Evolutionary conservation across 2,888 invertebrate genomes (phyloP).

Genomic region (Drosophila falleni): DNA sequence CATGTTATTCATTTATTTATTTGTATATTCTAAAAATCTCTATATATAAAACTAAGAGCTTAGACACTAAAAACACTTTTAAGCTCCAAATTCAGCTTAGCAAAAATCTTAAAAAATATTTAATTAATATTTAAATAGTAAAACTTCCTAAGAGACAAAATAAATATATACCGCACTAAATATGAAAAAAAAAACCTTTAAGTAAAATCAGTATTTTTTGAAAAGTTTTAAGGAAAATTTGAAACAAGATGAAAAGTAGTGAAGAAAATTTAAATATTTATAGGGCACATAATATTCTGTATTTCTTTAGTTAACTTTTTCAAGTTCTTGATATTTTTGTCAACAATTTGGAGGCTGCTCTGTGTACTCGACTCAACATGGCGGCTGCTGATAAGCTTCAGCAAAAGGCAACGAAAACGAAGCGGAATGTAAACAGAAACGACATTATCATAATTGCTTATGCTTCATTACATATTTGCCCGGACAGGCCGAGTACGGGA

Average conservation of each 20-base stretch:
- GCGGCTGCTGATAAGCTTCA: constrained; percentile 61
- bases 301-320: background rate
- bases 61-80: too few species aligned
- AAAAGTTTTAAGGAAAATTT: background rate
- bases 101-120: too few species aligned
- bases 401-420: constrained; percentile 34
- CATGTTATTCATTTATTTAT: too few species aligned
- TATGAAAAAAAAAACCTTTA: too few species aligned
- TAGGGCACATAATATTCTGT: constrained; percentile 23
- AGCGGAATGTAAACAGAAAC: constrained; percentile 63
- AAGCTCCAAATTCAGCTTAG: too few species aligned
- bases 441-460: constrained; percentile 81
- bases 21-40: too few species aligned
- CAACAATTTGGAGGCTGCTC: constrained; percentile 51
- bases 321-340: constrained; percentile 27
- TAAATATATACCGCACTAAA: too few species aligned
- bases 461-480: constrained; percentile 80
- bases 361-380: constrained; percentile 31
- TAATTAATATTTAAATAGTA: too few species aligned
- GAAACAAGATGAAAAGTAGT: background rate
- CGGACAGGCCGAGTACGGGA: constrained; percentile 3
- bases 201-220: too few species aligned
- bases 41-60: too few species aligned
- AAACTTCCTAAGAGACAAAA: background rate
- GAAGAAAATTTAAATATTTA: too few species aligned